Evolutionary conservation across 2,888 invertebrate genomes (phyloP).

Genomic region (Ariolimax columbianus): DNA sequence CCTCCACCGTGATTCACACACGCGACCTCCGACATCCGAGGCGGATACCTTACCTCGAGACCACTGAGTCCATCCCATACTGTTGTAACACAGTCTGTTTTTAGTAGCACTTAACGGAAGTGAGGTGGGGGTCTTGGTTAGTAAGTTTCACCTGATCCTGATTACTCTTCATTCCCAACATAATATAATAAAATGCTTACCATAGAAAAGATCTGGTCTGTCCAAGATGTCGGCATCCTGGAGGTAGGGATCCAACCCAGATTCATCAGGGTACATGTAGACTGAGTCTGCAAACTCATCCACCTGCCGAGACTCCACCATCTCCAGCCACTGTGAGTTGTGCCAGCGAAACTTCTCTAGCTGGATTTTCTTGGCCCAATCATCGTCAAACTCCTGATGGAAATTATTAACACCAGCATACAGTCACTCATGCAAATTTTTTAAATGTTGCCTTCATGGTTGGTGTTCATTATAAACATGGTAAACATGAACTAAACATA

Average conservation of each 20-base stretch:
- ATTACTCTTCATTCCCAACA: too few species aligned
- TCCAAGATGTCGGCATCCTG: conserved; percentile 78
- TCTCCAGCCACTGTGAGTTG: conserved; percentile 98
- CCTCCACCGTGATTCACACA: too few species aligned
- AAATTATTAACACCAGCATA: not conserved
- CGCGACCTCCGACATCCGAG: too few species aligned
- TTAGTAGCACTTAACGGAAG: too few species aligned
- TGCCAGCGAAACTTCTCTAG: conserved; percentile 97
- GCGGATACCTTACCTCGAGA: too few species aligned
- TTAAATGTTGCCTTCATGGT: too few species aligned
- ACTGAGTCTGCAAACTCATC: conserved; percentile 72
- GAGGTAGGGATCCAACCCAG: conserved; percentile 73
- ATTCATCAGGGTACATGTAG: conserved; percentile 75
- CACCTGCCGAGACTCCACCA: conserved; percentile 85
- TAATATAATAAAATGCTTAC: conserved; percentile 50
- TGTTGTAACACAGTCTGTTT: too few species aligned
- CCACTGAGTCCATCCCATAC: too few species aligned
- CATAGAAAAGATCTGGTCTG: conserved; percentile 77
- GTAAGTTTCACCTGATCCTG: too few species aligned
- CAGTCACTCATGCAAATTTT: not conserved
- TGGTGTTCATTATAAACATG: too few species aligned
- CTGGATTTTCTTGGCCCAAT: conserved; percentile 96
- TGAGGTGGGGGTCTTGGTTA: too few species aligned
- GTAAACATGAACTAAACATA: too few species aligned
- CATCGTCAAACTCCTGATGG: conserved; percentile 86